Evolutionary conservation across 2,113 vertebrate species (phyloP).

Genomic region (Microcebus griseorufus): DNA sequence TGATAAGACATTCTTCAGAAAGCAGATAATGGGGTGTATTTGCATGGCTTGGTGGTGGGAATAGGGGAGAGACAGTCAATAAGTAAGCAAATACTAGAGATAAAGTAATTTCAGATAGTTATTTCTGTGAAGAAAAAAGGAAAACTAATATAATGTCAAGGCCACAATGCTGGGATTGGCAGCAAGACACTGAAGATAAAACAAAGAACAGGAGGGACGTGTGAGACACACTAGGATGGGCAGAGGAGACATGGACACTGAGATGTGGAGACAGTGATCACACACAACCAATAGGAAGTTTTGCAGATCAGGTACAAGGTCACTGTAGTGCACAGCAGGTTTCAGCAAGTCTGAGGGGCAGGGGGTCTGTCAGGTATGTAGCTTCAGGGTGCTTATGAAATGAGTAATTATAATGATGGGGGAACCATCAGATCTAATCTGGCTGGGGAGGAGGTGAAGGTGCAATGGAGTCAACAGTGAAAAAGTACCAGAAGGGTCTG

Average conservation of each 20-base stretch:
- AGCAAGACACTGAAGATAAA: neutral
- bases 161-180: neutral
- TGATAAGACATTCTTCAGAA: neutral
- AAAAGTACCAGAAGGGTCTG: neutral
- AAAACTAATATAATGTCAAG: neutral
- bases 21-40: neutral
- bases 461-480: too few species aligned
- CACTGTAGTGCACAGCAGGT: neutral
- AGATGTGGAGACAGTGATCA: fast-evolving
- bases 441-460: neutral
- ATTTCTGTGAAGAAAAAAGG: neutral
- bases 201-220: fast-evolving
- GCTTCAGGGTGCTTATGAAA: neutral
- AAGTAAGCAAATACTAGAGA: neutral
- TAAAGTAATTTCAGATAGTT: neutral
- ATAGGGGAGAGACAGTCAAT: neutral
- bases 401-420: neutral
- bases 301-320: too few species aligned
- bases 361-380: neutral
- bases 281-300: neutral
- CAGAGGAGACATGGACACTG: neutral
- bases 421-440: fast-evolving
- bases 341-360: neutral
- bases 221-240: fast-evolving
- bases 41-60: neutral